phyloP scores from a whole-genome alignment of 1,140 invertebrate species.

The Danaus plexippus region DNA sequence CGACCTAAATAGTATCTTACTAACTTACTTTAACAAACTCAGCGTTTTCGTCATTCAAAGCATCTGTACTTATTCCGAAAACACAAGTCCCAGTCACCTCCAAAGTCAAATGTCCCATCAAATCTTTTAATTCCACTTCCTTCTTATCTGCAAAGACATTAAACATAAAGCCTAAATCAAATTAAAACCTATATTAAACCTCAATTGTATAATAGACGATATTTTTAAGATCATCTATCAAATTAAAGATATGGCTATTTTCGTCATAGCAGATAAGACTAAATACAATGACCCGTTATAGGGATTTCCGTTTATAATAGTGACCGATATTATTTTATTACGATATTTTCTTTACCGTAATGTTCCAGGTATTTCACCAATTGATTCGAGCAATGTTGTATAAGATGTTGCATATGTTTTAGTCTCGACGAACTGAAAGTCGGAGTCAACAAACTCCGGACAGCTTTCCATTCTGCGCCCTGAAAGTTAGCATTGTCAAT shows the following conservation, averaged over 20 bases:
- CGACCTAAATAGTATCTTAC: constrained; percentile 1
- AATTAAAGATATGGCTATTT: no score
- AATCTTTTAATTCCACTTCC: constrained; percentile 63
- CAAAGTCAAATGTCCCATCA: constrained; percentile 60
- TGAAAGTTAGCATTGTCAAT: constrained; percentile 16
- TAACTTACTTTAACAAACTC: constrained; percentile 54
- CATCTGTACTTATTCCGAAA: constrained; percentile 64
- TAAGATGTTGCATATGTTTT: constrained; percentile 53
- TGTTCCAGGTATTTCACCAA: constrained; percentile 43
- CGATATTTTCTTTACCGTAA: constrained; percentile 35
- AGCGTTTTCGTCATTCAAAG: constrained; percentile 55
- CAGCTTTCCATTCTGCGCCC: constrained; percentile 55
- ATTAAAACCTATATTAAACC: constrained; percentile 1
- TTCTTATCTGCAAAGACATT: constrained; percentile 36
- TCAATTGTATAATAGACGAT: background rate
- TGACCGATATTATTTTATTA: no score
- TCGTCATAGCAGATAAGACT: no score
- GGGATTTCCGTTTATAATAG: no score
- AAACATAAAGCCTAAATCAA: background rate
- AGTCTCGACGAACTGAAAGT: constrained; percentile 52
- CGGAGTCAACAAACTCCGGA: constrained; percentile 51
- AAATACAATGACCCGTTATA: no score
- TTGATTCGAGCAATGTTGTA: constrained; percentile 42
- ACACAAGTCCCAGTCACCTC: constrained; percentile 67
- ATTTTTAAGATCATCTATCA: no score